Evolutionary conservation across 2,888 invertebrate species (phyloP).

Genomic region (Diachrysia chrysitis): DNA sequence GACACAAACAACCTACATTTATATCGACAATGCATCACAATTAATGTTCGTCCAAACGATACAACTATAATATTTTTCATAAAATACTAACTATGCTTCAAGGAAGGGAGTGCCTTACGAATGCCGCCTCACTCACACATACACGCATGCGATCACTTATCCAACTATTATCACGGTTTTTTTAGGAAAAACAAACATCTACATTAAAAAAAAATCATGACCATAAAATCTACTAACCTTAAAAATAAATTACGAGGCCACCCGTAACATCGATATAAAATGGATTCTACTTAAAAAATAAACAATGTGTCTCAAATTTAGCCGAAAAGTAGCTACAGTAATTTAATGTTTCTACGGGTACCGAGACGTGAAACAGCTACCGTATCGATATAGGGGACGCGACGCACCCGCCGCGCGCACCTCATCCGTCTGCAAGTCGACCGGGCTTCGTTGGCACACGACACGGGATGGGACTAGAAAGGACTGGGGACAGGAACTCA

Average conservation of each 20-base stretch:
- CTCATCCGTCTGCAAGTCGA: slow-evolving; percentile 69
- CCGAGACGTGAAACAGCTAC: slow-evolving; percentile 64
- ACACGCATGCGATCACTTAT: slow-evolving; percentile 82
- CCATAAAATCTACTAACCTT: slow-evolving; percentile 86
- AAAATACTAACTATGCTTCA: slow-evolving; percentile 76
- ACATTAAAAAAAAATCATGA: slow-evolving; percentile 81
- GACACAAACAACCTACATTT: slow-evolving; percentile 75
- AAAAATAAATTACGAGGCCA: slow-evolving; percentile 85
- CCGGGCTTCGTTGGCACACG: slow-evolving; percentile 86
- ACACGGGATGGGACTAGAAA: slow-evolving; percentile 86
- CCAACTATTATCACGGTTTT: slow-evolving; percentile 89
- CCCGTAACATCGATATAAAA: slow-evolving; percentile 80
- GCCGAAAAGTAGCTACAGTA: slow-evolving; percentile 67
- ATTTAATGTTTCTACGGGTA: slow-evolving; percentile 72
- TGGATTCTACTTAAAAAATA: slow-evolving; percentile 83
- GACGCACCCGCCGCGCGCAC: slow-evolving; percentile 24
- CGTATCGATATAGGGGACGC: slow-evolving; percentile 41
- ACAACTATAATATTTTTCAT: slow-evolving; percentile 70
- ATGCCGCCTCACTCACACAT: slow-evolving; percentile 81
- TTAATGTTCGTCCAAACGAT: slow-evolving; percentile 75
- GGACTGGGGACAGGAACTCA: slow-evolving; percentile 82
- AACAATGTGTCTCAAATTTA: slow-evolving; percentile 73
- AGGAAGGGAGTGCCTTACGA: slow-evolving; percentile 87
- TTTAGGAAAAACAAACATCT: slow-evolving; percentile 82
- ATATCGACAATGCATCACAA: slow-evolving; percentile 80